phyloP scores from a whole-genome alignment of 2,113 vertebrate genomes.

The Chlorodrepanis virens region DNA sequence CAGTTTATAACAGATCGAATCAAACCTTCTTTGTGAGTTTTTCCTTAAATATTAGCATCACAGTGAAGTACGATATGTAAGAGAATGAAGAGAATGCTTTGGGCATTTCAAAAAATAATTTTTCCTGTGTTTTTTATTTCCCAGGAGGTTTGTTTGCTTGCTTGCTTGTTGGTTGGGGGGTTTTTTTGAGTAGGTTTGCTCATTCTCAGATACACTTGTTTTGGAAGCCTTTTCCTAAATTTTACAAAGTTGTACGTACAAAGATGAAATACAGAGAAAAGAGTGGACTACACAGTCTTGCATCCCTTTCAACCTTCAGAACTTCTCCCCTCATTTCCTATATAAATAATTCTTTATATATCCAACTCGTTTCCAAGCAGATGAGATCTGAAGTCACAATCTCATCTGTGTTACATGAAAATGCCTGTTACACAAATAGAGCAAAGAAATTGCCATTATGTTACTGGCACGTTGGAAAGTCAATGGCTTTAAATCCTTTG shows the following conservation, averaged over 20 bases:
- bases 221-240: not conserved
- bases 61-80: not conserved
- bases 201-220: not conserved
- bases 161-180: accelerated
- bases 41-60: not conserved
- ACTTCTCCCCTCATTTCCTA: not conserved
- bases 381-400: not conserved
- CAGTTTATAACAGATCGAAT: not conserved
- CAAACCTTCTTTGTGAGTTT: not conserved
- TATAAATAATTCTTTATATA: not conserved
- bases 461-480: not conserved
- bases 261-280: not conserved
- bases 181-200: not conserved
- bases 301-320: not conserved
- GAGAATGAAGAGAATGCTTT: not conserved
- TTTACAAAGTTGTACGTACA: not conserved
- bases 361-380: not conserved
- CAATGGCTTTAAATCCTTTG: not conserved
- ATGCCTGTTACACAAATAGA: not conserved
- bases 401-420: not conserved
- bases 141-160: not conserved
- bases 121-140: not conserved
- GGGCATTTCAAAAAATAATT: not conserved
- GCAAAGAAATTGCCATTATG: not conserved
- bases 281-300: not conserved